phyloP scores from a whole-genome alignment of 2,888 invertebrate species.

The Drosophila gaucha region DNA sequence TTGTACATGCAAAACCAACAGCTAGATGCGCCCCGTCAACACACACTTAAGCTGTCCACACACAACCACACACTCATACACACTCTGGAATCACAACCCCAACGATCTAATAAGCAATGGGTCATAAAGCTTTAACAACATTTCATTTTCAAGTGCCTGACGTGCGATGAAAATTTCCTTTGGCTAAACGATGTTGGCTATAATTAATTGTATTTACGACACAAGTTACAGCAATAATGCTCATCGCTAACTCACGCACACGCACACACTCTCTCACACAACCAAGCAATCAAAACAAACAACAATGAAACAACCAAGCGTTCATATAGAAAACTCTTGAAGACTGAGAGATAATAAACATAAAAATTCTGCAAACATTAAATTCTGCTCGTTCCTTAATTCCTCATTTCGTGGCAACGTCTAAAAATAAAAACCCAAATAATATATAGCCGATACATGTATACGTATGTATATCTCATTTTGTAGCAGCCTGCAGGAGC shows the following conservation, averaged over 20 bases:
- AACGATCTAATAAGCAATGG: slow-evolving; percentile 22
- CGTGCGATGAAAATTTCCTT: slow-evolving; percentile 21
- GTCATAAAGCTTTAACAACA: slow-evolving; percentile 58
- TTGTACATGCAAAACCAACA: slow-evolving; percentile 22
- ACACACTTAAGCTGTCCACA: slow-evolving; percentile 27
- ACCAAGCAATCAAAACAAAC: slow-evolving; percentile 36
- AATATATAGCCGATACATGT: slow-evolving; percentile 21
- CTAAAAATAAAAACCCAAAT: slow-evolving; percentile 42
- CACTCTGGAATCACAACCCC: neutral
- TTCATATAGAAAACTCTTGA: slow-evolving; percentile 14
- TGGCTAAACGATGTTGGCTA: slow-evolving; percentile 23
- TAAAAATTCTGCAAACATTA: slow-evolving; percentile 41
- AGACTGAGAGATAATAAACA: slow-evolving; percentile 41
- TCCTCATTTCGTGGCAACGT: slow-evolving; percentile 29
- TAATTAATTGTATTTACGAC: slow-evolving; percentile 67
- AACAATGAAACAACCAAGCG: slow-evolving; percentile 50
- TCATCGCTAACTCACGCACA: slow-evolving; percentile 32
- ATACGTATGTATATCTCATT: slow-evolving; percentile 10
- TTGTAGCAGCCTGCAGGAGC: neutral
- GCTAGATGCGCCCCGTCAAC: slow-evolving; percentile 32
- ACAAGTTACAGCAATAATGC: slow-evolving; percentile 54
- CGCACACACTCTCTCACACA: slow-evolving; percentile 6
- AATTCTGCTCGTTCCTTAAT: slow-evolving; percentile 36
- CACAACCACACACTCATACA: neutral
- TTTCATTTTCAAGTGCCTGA: slow-evolving; percentile 53